Evolutionary conservation across 2,888 invertebrate genomes (phyloP), one percentile per base, ranked within the genome.

Genomic region (Andrena flavipes): DNA sequence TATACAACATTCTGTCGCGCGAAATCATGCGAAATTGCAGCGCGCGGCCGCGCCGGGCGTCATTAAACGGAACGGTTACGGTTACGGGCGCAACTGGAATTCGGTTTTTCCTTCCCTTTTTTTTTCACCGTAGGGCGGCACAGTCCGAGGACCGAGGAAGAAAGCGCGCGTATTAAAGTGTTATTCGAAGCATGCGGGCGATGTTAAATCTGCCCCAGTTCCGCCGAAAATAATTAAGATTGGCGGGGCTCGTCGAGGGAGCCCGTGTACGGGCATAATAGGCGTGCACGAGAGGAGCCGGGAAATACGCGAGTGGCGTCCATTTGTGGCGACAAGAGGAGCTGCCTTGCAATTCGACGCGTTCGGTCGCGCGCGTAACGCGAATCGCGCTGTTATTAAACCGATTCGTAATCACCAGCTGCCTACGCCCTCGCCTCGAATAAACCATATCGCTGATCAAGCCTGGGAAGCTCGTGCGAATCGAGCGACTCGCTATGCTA

Each of bases 131-230:
- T 4, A 0, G 10, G 20, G 48, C 6, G 7, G 16, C 51, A 30
- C 7, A 7, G 16, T 69, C 30, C 8, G 10, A 56, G 23, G 23
- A 5, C 54, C 29, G 42, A n/a, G 23, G 60, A 4, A 49, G 20
- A 59, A 63, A 76, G n/a, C 20, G 42, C n/a, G 51, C 29, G 49
- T 8, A 68, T 77, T 49, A 67, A 70, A 60, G 69, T 30, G 59
- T 74, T 76, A 60, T 71, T 67, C 23, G 54, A 59, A 68, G 68
- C 63, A 29, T 13, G 65, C 48, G 56, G 59, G 49, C 63, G 59
- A 88, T 81, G 84, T 84, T 68, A 79, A 88, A 82, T 59, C 80
- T 82, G 87, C 84, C 86, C 86, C 29, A 81, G 70, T 87, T 87
- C 59, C 65, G 35, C 64, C 4, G 65, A 69, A 72, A 79, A 79